phyloP scores from a whole-genome alignment of 1,140 invertebrate species.

The Lucilia sericata region DNA sequence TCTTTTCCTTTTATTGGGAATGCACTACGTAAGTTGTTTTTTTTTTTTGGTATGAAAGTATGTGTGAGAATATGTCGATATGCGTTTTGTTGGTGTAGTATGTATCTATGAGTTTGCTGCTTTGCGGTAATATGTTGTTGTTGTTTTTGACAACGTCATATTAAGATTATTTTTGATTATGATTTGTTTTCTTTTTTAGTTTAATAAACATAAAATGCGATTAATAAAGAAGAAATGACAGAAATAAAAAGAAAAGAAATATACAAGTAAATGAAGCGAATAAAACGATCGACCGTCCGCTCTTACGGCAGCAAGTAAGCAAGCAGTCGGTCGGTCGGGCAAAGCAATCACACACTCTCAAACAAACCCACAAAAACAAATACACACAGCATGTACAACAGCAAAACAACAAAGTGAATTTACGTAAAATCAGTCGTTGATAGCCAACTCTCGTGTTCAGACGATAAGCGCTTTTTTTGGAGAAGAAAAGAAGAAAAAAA shows the following conservation, averaged over 20 bases:
- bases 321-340: neutral
- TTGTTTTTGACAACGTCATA: slow-evolving; percentile 33
- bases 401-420: slow-evolving; percentile 46
- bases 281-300: neutral
- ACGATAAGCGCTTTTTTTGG: slow-evolving; percentile 60
- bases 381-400: slow-evolving; percentile 14
- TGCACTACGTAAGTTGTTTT: neutral
- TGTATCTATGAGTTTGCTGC: slow-evolving; percentile 28
- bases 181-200: neutral
- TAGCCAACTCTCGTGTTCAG: slow-evolving; percentile 64
- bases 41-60: neutral
- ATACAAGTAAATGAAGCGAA: neutral
- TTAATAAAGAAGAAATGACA: neutral
- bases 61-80: neutral
- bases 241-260: slow-evolving; percentile 20
- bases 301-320: slow-evolving; percentile 41
- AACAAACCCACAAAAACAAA: slow-evolving; percentile 26
- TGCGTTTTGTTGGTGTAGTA: neutral
- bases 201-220: neutral
- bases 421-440: slow-evolving; percentile 57
- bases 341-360: slow-evolving; percentile 4
- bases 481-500: neutral
- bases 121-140: slow-evolving; percentile 31
- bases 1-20: no score
- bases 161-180: neutral